A percentile compares a stretch with the other conserved stretches of the same genome.
phyloP scores from a whole-genome alignment of 2,888 invertebrate species.

The Polyploca ridens region DNA sequence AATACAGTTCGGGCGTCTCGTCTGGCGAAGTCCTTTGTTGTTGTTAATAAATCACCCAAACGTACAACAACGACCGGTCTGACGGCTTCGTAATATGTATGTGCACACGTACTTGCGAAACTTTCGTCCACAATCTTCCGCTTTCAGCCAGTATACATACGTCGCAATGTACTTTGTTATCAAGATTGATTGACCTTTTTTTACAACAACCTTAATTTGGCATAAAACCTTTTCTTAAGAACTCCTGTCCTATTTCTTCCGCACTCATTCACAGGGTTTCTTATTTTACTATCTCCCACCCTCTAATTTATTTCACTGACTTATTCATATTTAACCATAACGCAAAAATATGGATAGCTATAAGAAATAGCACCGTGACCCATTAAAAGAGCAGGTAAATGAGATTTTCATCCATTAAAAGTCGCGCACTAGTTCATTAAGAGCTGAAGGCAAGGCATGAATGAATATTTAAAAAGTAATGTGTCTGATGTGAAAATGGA shows the following conservation, averaged over 20 bases:
- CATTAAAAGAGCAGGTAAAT: too few species aligned
- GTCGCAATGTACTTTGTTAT: neutral
- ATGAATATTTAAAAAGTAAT: neutral
- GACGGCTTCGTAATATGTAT: neutral
- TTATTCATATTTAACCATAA: neutral
- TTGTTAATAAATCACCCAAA: slow-evolving; percentile 12
- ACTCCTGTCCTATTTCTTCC: neutral
- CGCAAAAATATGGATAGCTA: neutral
- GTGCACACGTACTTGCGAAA: neutral
- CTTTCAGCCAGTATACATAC: neutral
- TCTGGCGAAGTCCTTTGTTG: slow-evolving; percentile 14
- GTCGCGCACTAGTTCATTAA: neutral
- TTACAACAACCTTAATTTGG: neutral
- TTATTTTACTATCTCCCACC: neutral
- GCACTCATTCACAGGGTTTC: neutral
- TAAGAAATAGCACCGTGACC: neutral
- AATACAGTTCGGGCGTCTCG: slow-evolving; percentile 21
- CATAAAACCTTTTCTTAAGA: neutral
- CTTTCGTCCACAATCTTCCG: neutral
- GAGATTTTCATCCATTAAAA: neutral
- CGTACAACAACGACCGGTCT: slow-evolving; percentile 9
- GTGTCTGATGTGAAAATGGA: slow-evolving; percentile 1
- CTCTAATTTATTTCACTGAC: neutral
- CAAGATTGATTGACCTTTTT: neutral
- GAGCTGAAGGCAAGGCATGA: neutral